phyloP scores from a whole-genome alignment of 2,113 vertebrate genomes.

The Scatophagus argus region DNA sequence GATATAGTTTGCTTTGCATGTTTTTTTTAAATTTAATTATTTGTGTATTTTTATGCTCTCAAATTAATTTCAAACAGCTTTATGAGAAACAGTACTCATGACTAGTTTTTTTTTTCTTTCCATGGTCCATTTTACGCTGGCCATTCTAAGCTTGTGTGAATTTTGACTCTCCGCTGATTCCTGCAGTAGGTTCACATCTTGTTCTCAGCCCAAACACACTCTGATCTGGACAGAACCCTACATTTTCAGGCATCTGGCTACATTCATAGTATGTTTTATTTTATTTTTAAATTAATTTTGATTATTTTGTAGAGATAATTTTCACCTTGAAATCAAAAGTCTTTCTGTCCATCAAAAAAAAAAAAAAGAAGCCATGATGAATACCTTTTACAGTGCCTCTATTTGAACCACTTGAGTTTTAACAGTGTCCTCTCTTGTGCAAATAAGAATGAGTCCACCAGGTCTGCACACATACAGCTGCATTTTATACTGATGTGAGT shows the following conservation, averaged over 20 bases:
- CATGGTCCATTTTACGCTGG: neutral
- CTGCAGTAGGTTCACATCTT: slow-evolving; percentile 4
- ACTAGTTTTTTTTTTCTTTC: neutral
- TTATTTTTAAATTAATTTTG: neutral
- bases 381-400: neutral
- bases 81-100: neutral
- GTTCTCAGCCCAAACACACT: neutral
- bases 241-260: neutral
- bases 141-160: slow-evolving; percentile 1
- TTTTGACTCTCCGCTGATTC: neutral
- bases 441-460: neutral
- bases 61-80: slow-evolving; percentile 4
- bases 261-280: neutral
- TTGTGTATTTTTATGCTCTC: neutral
- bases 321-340: neutral
- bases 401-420: neutral
- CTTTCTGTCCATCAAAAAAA: slow-evolving; percentile 1
- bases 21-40: neutral
- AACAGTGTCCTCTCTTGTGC: neutral
- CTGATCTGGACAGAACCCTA: neutral
- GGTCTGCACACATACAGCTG: neutral
- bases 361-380: neutral
- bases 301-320: neutral
- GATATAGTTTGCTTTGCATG: neutral
- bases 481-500: neutral